These are phyloP conservation scores for Clarias batrachus DNA, from an alignment of 2,113 vertebrate genomes.

Conservation along the genomic window DNA sequence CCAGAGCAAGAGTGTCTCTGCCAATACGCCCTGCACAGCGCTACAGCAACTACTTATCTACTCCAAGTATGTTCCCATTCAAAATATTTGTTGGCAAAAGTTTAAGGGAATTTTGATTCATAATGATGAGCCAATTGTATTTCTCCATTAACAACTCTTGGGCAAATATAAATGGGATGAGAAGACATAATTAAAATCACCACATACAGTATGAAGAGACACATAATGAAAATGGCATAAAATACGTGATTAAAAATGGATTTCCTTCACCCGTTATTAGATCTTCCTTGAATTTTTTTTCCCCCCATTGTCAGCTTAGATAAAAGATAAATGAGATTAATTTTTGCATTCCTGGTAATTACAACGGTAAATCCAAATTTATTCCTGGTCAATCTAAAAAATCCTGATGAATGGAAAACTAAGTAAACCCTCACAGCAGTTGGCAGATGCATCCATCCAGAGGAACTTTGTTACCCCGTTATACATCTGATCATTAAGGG, in stretches of 20 bases:
- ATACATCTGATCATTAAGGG: too few relatives aligned
- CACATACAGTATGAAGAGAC: neutral
- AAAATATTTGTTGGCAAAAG: neutral
- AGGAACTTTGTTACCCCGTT: too few relatives aligned
- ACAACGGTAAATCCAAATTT: neutral
- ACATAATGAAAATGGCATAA: neutral
- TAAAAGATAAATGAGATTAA: neutral
- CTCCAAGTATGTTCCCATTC: neutral
- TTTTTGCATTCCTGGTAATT: neutral
- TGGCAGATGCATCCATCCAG: too few relatives aligned
- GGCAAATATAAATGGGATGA: neutral
- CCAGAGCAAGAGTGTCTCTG: slow-evolving; percentile 43
- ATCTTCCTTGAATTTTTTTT: neutral
- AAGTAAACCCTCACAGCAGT: neutral
- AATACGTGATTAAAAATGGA: neutral
- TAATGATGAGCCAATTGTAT: neutral
- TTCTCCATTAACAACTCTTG: neutral
- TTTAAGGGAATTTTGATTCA: neutral
- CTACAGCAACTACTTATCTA: neutral
- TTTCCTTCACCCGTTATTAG: neutral
- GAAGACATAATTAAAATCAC: neutral
- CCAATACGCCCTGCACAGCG: slow-evolving; percentile 6
- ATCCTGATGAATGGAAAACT: neutral
- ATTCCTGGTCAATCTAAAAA: neutral
- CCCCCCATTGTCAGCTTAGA: neutral